Percentiles rank a stretch among this genome's conserved stretches.
Evolutionary conservation across 2,797 vertebrate species (phyloP).

Genomic region (Dryobates pubescens): DNA sequence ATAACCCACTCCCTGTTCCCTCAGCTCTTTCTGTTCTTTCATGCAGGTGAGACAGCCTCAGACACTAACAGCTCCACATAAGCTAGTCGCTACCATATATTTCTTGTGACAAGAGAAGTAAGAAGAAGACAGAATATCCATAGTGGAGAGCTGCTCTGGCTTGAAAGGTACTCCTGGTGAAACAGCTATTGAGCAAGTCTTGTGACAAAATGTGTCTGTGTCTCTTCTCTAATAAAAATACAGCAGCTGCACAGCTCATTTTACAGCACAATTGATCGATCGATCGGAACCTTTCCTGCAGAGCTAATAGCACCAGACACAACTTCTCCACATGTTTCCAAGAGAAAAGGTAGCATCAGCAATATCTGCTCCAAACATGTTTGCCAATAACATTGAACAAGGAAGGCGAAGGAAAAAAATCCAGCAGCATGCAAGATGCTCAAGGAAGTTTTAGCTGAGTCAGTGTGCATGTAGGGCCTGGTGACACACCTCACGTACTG

Average conservation of each 20-base stretch:
- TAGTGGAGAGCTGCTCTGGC: background rate
- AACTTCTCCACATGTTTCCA: constrained; percentile 33
- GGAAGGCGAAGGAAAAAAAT: background rate
- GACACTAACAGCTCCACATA: background rate
- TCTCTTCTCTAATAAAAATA: constrained; percentile 57
- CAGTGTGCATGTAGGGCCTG: background rate
- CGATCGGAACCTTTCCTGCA: background rate
- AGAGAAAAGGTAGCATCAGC: constrained; percentile 16
- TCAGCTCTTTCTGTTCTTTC: background rate
- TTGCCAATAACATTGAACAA: background rate
- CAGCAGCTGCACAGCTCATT: constrained; percentile 22
- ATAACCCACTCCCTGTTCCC: background rate
- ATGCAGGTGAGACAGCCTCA: background rate
- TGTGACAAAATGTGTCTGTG: constrained; percentile 38
- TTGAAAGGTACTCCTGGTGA: background rate
- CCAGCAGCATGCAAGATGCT: background rate
- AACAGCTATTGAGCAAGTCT: background rate
- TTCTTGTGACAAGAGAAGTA: constrained; percentile 28
- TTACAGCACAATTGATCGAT: constrained; percentile 42
- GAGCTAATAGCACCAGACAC: background rate
- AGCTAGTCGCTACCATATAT: background rate
- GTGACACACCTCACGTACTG: background rate
- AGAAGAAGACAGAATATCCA: constrained; percentile 28
- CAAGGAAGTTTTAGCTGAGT: background rate
- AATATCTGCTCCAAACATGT: background rate